A percentile compares a stretch with the other conserved stretches of the same genome.
These are phyloP conservation scores for Catocala fraxini DNA, from an alignment of 2,888 invertebrate species.

Conservation along the genomic window DNA sequence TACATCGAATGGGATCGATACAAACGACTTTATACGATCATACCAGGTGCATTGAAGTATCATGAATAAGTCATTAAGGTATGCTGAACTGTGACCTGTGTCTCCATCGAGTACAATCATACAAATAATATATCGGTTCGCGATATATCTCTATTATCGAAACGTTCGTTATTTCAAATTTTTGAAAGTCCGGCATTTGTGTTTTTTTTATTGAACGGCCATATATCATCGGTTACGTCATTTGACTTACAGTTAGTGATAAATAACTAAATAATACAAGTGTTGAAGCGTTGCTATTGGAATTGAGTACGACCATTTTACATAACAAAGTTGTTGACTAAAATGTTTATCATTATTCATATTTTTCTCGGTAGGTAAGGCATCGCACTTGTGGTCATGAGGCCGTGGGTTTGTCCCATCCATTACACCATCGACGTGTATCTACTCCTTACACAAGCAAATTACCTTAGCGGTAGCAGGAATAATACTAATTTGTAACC, in stretches of 20 bases:
- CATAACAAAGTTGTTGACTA: too few relatives aligned
- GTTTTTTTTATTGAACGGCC: constrained; percentile 26
- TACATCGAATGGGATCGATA: constrained; percentile 29
- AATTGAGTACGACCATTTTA: background rate
- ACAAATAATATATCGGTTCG: constrained; percentile 29
- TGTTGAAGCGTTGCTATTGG: background rate
- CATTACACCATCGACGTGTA: too few relatives aligned
- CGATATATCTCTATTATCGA: constrained; percentile 18
- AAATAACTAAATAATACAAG: constrained; percentile 26
- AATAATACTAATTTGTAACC: too few relatives aligned
- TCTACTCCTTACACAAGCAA: too few relatives aligned
- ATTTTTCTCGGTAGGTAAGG: too few relatives aligned
- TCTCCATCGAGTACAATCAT: constrained; percentile 63
- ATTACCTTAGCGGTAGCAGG: too few relatives aligned
- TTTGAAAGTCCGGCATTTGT: constrained; percentile 51
- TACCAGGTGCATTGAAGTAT: constrained; percentile 60
- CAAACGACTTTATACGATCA: constrained; percentile 41
- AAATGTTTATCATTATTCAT: too few relatives aligned
- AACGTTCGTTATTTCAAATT: constrained; percentile 37
- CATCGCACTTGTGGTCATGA: too few relatives aligned
- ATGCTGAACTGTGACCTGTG: constrained; percentile 71
- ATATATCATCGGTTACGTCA: constrained; percentile 37
- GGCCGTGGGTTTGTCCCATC: too few relatives aligned
- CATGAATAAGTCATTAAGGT: constrained; percentile 79
- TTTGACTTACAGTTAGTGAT: constrained; percentile 33